Base-by-base conservation (phyloP, 2,888 invertebrate genomes). In the Trissonchulus sp. region DNA sequence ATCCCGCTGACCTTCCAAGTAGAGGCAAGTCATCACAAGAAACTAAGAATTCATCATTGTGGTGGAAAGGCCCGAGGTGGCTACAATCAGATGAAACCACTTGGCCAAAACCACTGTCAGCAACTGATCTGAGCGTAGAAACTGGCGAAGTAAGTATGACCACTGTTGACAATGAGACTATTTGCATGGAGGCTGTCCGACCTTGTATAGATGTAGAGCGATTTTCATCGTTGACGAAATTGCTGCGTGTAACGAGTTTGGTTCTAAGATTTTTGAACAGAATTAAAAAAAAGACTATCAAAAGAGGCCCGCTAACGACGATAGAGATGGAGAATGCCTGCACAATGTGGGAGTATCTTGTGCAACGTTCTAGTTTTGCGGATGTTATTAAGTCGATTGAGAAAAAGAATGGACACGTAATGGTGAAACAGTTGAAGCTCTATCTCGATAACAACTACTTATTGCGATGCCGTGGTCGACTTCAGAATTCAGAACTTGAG, bases 1-100 rank as follows among this genome's bases (percentile, higher is more conserved):
- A 82, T 75, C 81, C 82, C 1, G 83, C 82, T 2, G 83, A 83
- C 75, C 74, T 78, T 8, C 77, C 79, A 1, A 80, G 3, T 35
- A 80, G 68, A 81, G 81, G 78, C n/a, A 30, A 74, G 15, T 73
- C 77, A 0, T 30, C 38, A 0, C 74, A 78, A 34, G 71, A 79
- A 15, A 8, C 63, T 8, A 36, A 74, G 1, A 35, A 72, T 28
- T n/a, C n/a, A n/a, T 18, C 68, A 1, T 34, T 78, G 0, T 82
- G 81, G 81, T 80, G 79, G 78, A 38, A 75, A 2, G 81, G 81
- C 8, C 81, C 82, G 1, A 0, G 35, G 28, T 81, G 80, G 77
- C 75, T 80, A 30, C 15, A 2, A 18, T 2, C n/a, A 71, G 33
- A 30, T 31, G 30, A 72, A 60, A 18, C 73, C 23, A 18, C 28